A percentile compares a stretch with the other conserved stretches of the same genome.
Evolutionary conservation across 2,888 invertebrate species (phyloP).

Genomic region (Malthinus flaveolus): DNA sequence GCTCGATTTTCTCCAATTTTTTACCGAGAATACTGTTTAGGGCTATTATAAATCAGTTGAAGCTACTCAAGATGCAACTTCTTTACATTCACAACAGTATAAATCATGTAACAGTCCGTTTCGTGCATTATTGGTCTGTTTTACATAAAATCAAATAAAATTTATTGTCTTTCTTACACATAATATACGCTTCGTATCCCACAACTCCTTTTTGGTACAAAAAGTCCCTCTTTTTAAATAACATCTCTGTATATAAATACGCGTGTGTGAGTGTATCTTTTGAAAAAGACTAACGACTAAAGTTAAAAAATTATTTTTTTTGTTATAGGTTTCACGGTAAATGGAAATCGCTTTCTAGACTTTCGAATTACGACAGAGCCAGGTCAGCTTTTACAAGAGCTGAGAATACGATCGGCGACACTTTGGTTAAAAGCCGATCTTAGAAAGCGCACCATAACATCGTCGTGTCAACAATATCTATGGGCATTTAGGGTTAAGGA

Average conservation of each 20-base stretch:
- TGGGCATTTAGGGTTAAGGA: constrained; percentile 52
- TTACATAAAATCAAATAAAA: background rate
- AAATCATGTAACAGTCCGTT: background rate
- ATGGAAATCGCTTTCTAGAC: constrained; percentile 83
- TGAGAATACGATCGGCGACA: constrained; percentile 76
- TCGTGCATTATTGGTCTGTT: background rate
- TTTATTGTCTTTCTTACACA: too few relatives aligned
- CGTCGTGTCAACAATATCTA: constrained; percentile 18
- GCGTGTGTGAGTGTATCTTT: too few relatives aligned
- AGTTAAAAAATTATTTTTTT: background rate
- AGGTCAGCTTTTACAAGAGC: constrained; percentile 59
- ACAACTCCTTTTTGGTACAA: too few relatives aligned
- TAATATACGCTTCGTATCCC: too few relatives aligned
- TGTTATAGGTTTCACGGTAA: constrained; percentile 75
- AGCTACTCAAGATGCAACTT: constrained; percentile 1
- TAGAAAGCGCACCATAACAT: constrained; percentile 44
- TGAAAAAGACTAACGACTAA: too few relatives aligned
- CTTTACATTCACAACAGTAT: background rate
- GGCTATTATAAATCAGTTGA: constrained; percentile 4
- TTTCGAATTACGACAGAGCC: constrained; percentile 73
- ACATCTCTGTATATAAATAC: too few relatives aligned
- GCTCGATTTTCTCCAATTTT: too few relatives aligned
- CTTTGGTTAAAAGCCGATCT: constrained; percentile 74
- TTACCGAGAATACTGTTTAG: background rate
- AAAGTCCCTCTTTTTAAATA: too few relatives aligned